These are phyloP conservation scores for Morone chrysops DNA, from an alignment of 2,113 vertebrate genomes.

Conservation along the genomic window DNA sequence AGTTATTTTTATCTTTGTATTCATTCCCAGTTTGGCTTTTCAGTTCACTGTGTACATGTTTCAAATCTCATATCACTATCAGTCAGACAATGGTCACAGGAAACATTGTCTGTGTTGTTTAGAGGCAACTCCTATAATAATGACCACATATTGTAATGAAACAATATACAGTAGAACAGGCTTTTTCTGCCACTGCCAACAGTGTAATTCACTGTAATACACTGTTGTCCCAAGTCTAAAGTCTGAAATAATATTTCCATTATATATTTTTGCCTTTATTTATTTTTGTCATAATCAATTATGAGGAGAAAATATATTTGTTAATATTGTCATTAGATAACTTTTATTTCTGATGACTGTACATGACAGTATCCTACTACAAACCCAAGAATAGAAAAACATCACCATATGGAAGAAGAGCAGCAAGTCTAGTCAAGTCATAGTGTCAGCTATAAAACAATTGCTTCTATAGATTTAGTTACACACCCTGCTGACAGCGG, in stretches of 20 bases:
- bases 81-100: conserved; percentile 62
- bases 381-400: background rate
- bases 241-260: background rate
- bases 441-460: conserved; percentile 28
- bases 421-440: background rate
- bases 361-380: background rate
- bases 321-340: background rate
- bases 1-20: conserved; percentile 47
- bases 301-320: background rate
- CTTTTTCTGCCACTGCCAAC: conserved; percentile 23
- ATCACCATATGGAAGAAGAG: conserved; percentile 29
- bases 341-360: background rate
- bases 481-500: conserved; percentile 17
- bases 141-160: conserved; percentile 22
- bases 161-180: conserved; percentile 42
- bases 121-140: conserved; percentile 52
- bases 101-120: conserved; percentile 53
- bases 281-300: background rate
- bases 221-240: background rate
- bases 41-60: conserved; percentile 11
- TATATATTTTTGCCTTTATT: background rate
- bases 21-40: conserved; percentile 18
- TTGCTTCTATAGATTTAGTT: conserved; percentile 9
- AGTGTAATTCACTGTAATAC: conserved; percentile 7
- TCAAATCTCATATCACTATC: conserved; percentile 49